Base-by-base conservation (phyloP, 2,113 vertebrate species). In the Cebus imitator region DNA sequence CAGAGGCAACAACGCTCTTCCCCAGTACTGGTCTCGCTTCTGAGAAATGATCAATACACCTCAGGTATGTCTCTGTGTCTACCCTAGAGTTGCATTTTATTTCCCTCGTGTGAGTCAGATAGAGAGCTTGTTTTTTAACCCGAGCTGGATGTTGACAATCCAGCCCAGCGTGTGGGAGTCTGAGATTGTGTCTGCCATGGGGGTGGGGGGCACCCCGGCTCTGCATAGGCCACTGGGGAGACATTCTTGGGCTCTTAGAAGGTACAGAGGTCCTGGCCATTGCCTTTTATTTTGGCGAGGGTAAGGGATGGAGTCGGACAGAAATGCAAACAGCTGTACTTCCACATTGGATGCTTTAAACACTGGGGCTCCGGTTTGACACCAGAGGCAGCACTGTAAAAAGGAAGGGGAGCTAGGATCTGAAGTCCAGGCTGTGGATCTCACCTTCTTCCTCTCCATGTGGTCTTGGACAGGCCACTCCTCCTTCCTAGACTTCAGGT, bases 41-140 rank as follows among this genome's bases (percentile, higher is more conserved):
- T 58, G 92, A 94, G 94, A 80, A 58, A 30, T 10, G 70, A 87
- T 96, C 80, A 0, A 35, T 90, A 80, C 58, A 35, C 75, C 92
- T 13, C 50, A 5, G 85, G 73, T 52, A 0, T 0, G 37, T 8
- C 48, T 79, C 50, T 40, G 61, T 20, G 0, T 57, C 90, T 78
- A 2, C 43, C 12, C 64, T 11, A 32, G 75, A 50, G 87, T 14
- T 55, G 48, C 27, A 5, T 58, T 91, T 73, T 13, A 20, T 66
- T 84, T 94, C 76, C 78, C 57, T 48, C 11, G 79, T 72, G 25
- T 43, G 61, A 83, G 17, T 25, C 40, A 87, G 78, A 18, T 1
- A 8, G 57, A 61, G 57, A 78, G n/a, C 61, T 61, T 72, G n/a
- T 12, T 90, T 86, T 84, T 27, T 25, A 79, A 37, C 32, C 6